phyloP scores from a whole-genome alignment of 2,797 vertebrate species.

The Glyptemys insculpta region DNA sequence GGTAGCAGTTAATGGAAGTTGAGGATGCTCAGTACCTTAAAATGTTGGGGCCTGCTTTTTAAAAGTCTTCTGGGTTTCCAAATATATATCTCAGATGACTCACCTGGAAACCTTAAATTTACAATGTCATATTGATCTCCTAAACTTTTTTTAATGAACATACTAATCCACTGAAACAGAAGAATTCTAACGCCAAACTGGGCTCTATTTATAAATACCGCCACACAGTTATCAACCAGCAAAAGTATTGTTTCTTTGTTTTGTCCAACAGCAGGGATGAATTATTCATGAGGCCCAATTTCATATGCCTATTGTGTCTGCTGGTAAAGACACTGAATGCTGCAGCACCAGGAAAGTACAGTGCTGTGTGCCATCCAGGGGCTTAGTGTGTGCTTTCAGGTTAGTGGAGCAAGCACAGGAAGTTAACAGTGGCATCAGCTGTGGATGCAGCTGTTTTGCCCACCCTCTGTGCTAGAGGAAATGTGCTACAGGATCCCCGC shows the following conservation, averaged over 20 bases:
- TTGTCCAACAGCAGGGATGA: slow-evolving; percentile 44
- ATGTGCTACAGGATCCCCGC: background rate
- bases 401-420: slow-evolving; percentile 55
- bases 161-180: slow-evolving; percentile 25
- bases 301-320: slow-evolving; percentile 66
- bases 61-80: background rate
- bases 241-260: slow-evolving; percentile 75
- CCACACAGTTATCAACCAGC: slow-evolving; percentile 51
- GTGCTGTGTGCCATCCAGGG: slow-evolving; percentile 51
- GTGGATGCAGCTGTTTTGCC: slow-evolving; percentile 75
- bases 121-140: background rate
- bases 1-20: background rate
- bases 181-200: slow-evolving; percentile 46
- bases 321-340: slow-evolving; percentile 57
- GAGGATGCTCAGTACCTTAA: background rate
- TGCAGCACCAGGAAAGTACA: slow-evolving; percentile 49
- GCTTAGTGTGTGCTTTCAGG: slow-evolving; percentile 49
- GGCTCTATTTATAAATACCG: slow-evolving; percentile 50
- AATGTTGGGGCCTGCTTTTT: background rate
- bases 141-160: background rate
- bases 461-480: slow-evolving; percentile 66
- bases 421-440: slow-evolving; percentile 75
- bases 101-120: background rate
- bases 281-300: slow-evolving; percentile 76
- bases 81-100: background rate